Conservation (phyloP, 2,113 vertebrate species). For the Egretta garzetta region DNA sequence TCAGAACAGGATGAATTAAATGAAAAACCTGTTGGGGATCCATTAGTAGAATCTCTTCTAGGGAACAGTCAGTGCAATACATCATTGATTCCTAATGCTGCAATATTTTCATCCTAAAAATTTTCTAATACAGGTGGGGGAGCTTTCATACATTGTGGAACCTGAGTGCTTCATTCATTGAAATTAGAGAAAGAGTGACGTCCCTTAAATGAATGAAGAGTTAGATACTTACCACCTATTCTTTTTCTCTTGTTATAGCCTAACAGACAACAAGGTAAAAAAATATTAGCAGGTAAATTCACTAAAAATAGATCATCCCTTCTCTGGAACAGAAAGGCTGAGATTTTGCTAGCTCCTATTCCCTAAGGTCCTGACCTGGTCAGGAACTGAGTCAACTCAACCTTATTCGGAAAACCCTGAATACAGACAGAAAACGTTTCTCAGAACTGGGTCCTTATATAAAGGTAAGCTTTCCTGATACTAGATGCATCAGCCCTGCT, state of each 20-base stretch:
- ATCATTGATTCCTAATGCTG: background rate
- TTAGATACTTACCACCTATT: background rate
- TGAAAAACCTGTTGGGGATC: background rate
- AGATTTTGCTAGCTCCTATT: background rate
- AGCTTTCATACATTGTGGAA: background rate
- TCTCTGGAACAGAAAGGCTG: background rate
- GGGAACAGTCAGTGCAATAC: background rate
- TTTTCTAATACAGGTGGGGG: accelerated
- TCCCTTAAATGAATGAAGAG: background rate
- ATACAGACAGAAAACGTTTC: background rate
- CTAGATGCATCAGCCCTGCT: background rate
- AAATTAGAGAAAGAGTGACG: background rate
- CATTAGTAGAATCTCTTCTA: background rate
- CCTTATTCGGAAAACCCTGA: background rate
- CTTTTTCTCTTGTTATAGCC: background rate
- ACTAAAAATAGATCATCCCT: background rate
- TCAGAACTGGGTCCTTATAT: background rate
- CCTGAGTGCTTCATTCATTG: background rate
- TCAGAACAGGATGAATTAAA: conserved; percentile 37
- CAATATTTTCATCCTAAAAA: background rate
- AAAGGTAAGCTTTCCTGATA: background rate
- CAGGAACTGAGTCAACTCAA: background rate
- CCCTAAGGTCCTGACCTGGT: background rate
- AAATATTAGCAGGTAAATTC: background rate
- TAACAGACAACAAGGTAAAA: background rate